Base-by-base conservation (phyloP, 2,888 invertebrate genomes). In the Drosophila conformis region DNA sequence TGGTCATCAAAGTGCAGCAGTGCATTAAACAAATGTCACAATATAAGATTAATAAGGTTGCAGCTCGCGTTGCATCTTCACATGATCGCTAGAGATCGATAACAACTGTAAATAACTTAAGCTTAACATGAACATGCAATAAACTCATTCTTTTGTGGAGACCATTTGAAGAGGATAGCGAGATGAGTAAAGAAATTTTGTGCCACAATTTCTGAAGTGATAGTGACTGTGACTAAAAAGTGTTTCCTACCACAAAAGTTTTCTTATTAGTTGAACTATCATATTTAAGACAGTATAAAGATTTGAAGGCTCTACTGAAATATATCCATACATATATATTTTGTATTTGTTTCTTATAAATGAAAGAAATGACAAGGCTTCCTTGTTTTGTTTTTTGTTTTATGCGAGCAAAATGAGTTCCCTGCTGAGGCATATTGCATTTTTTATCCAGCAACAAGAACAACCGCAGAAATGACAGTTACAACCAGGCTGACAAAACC, bases 381-480 rank as follows among this genome's bases (percentile, higher is more conserved):
- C 15, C 18, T 40, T n/a, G 54, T 5, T 40, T 29, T 29, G 29
- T 8, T 53, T 57, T 64, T 57, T 48, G 60, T 35, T 56, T 42
- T 46, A 13, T 51, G 58, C 36, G 51, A 31, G 18, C 11, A 46
- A 40, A 25, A 59, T 36, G n/a, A 11, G 40, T 33, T 49, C 49
- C 38, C 69, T 7, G 65, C 54, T 62, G 74, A 70, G 73, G 76
- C 75, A 71, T 76, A 75, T 78, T 75, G 78, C 73, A 75, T 80
- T 73, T 72, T 72, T 68, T 21, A 57, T 31, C 15, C 21, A 21
- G 42, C 27, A 46, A 25, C 25, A 10, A 33, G 13, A 65, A 52
- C 42, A 52, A 40, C n/a, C n/a, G 49, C 54, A 21, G 36, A 21
- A 46, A 25, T 46, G 46, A 46, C 46, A 56, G 56, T 38, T 36